Base-by-base conservation (phyloP, 2,888 invertebrate species). In the Cephus sareptanus region DNA sequence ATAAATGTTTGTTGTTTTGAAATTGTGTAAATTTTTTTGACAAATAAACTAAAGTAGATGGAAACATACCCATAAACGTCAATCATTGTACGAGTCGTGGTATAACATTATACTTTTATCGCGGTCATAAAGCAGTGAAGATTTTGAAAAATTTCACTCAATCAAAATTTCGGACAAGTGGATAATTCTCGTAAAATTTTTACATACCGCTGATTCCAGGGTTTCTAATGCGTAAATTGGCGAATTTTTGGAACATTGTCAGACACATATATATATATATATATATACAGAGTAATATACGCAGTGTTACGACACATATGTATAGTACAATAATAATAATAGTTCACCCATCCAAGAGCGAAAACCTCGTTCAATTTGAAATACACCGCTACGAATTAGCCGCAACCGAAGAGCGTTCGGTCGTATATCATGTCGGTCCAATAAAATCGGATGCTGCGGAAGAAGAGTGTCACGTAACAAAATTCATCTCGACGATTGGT, bases 381-480 rank as follows among this genome's bases (percentile, higher is more conserved):
- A 71, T 71, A 71, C 71, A 71, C 33, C 12, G 12, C 71, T 71
- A 71, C 71, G 12, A 71, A 71, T 71, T 31, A 71, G 13, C 33
- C 15, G 71, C 71, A 31, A 71, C 71, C 31, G 15, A 71, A 15
- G 56, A 56, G 23, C 56, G 56, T 56, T 71, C 71, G 33, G 79
- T 79, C 83, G 84, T 88, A 87, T 88, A 88, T 88, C 88, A 88
- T 83, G 77, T 23, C 9, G 78, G 80, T 81, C 82, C 83, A 81
- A 84, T 87, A 87, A 84, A 85, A 84, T 82, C 84, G 76, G 56
- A 79, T 82, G 69, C 81, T 35, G 37, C 73, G 77, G 23, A 56
- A 56, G 23, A 56, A 56, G 56, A 23, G 56, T 56, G 23, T 56
- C 56, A 9, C 56, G 23, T 9, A 23, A 56, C 56, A 23, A 15